phyloP scores from a whole-genome alignment of 2,888 invertebrate species.

The Troides helena region DNA sequence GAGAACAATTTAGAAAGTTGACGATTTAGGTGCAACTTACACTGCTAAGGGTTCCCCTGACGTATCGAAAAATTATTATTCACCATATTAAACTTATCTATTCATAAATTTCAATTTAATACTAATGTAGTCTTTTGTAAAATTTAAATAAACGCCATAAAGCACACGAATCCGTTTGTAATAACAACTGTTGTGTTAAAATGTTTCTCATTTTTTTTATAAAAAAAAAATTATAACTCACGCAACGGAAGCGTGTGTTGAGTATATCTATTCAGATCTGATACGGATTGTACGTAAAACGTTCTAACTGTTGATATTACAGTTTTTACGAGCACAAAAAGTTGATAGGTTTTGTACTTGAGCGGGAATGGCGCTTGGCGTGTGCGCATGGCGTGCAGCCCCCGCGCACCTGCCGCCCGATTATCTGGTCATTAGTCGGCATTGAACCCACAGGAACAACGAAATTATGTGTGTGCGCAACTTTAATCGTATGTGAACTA shows the following conservation, averaged over 20 bases:
- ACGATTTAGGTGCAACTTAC: constrained; percentile 20
- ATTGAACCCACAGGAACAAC: constrained; percentile 51
- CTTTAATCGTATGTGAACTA: constrained; percentile 39
- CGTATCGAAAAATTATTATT: constrained; percentile 12
- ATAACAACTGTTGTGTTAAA: not conserved
- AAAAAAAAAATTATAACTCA: constrained; percentile 30
- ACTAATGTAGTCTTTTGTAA: not conserved
- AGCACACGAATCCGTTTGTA: constrained; percentile 14
- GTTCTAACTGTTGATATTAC: constrained; percentile 23
- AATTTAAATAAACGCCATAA: not conserved
- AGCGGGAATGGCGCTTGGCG: constrained; percentile 50
- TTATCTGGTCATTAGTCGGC: constrained; percentile 68
- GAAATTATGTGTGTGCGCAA: constrained; percentile 51
- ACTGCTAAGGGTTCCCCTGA: constrained; percentile 25
- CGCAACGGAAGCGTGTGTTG: constrained; percentile 42
- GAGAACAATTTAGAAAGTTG: constrained; percentile 39
- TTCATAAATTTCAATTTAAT: constrained; percentile 2
- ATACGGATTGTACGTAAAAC: constrained; percentile 35
- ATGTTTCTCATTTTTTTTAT: constrained; percentile 2
- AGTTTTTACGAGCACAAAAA: constrained; percentile 25
- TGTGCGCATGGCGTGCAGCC: constrained; percentile 67
- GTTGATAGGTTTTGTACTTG: constrained; percentile 24
- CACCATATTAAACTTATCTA: constrained; percentile 2
- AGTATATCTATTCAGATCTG: constrained; percentile 47
- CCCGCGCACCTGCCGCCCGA: constrained; percentile 66